Evolutionary conservation across 2,113 vertebrate genomes (phyloP).

Genomic region (Perca fluviatilis): DNA sequence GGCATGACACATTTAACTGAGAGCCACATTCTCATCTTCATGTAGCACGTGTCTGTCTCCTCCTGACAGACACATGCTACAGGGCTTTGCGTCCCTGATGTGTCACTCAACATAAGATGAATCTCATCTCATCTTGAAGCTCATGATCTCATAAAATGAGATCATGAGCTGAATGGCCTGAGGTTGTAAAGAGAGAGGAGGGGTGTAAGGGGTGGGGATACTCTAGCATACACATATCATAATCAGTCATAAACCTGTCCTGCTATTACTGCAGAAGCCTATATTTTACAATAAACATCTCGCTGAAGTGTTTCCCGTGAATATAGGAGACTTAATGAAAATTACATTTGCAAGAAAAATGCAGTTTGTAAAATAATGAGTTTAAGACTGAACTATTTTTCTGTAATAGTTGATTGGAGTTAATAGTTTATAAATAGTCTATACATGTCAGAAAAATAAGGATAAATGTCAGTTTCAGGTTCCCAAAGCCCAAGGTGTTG

Average conservation of each 20-base stretch:
- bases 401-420: neutral
- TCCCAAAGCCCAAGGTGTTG: neutral
- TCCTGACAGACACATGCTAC: conserved; percentile 29
- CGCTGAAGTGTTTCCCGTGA: neutral
- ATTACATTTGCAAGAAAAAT: neutral
- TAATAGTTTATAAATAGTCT: neutral
- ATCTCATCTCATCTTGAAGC: too few species aligned
- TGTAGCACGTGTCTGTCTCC: neutral
- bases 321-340: neutral
- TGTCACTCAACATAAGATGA: conserved; percentile 51
- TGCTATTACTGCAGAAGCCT: conserved; percentile 6
- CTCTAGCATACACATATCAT: neutral
- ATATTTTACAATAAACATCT: conserved; percentile 17
- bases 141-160: too few species aligned
- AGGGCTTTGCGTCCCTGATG: conserved; percentile 30
- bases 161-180: conserved; percentile 54
- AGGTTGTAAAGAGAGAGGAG: conserved; percentile 14
- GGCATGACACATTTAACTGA: neutral
- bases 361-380: neutral
- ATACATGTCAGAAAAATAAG: neutral
- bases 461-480: neutral
- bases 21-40: conserved; percentile 1
- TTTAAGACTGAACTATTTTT: neutral
- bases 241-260: conserved; percentile 16
- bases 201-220: conserved; percentile 1